Conservation (phyloP, 2,888 invertebrate genomes). For the Erebia palarica region DNA sequence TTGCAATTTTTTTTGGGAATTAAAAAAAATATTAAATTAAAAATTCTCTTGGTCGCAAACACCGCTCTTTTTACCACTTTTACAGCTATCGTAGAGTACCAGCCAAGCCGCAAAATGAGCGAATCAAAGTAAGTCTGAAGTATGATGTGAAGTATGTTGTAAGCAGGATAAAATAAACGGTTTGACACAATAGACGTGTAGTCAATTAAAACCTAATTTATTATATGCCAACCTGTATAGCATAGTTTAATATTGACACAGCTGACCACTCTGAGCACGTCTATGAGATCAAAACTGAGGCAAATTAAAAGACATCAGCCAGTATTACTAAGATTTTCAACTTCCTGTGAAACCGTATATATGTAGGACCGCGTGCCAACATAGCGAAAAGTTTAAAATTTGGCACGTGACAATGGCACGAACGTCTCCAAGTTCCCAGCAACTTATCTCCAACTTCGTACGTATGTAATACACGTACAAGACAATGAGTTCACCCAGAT, state of each 20-base stretch:
- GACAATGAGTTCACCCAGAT: constrained; percentile 28
- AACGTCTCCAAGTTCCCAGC: constrained; percentile 26
- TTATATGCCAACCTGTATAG: no score
- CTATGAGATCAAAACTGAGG: neutral
- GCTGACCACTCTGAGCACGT: neutral
- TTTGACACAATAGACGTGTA: no score
- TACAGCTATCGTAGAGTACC: neutral
- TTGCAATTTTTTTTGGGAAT: neutral
- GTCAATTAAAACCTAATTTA: no score
- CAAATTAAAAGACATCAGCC: neutral
- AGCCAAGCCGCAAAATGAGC: constrained; percentile 11
- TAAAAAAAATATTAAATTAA: constrained; percentile 1
- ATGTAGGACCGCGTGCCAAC: constrained; percentile 32
- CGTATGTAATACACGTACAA: constrained; percentile 28
- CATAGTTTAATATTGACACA: neutral
- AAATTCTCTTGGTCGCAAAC: neutral
- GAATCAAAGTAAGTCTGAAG: constrained; percentile 6
- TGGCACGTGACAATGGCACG: constrained; percentile 53
- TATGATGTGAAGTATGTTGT: no score
- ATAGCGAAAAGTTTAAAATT: constrained; percentile 48
- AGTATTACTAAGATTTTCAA: constrained; percentile 14
- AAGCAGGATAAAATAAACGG: no score
- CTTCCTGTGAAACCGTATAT: constrained; percentile 13
- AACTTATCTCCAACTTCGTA: constrained; percentile 28
- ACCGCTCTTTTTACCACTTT: neutral